Base-by-base conservation (phyloP, 2,113 vertebrate species). In the Atlantisia rogersi region DNA sequence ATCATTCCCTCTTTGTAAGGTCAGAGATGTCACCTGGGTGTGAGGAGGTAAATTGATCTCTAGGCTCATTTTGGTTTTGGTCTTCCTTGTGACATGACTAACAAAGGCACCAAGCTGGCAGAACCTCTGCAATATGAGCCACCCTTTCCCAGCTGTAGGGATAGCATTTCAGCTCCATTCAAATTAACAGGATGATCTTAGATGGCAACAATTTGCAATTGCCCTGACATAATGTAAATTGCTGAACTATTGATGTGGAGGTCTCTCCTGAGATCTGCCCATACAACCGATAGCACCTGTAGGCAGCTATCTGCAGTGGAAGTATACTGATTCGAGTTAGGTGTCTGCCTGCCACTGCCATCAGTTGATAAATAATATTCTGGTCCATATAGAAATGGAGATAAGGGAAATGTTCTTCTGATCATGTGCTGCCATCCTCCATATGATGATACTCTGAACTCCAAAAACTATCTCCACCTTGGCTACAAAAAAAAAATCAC, bases 41-140 rank as follows among this genome's bases (percentile, higher is more conserved):
- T 50, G 60, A 90, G 56, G 48, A 86, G 29, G 58, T 68, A 94
- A 93, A 79, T 14, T 42, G 32, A 87, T 84, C 78, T 91, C 81
- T 56, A 60, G 32, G 52, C 28, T 91, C 13, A 35, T 75, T 94
- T 81, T 75, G 22, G 32, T 60, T 82, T 94, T 42, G 60, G 48
- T 84, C 39, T 91, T 77, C 35, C 69, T 56, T 59, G 28, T 78
- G 77, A 87, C 37, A 7, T 1, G 6, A 26, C 60, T 70, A 89
- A 91, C 37, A 70, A 78, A 84, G 32, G 15, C 69, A 84, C 12
- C 12, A 65, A 70, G 42, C 37, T 71, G 42, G 40, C 60, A 95
- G 81, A 87, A 78, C 19, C 28, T 63, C 46, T 63, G 65, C 69
- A 75, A 70, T 67, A 83, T 29, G n/a, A 78, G 26, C 39, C 25